A percentile compares a stretch with the other conserved stretches of the same genome.
These are phyloP conservation scores for Nothocercus julius DNA, from an alignment of 2,113 vertebrate genomes.

Conservation along the genomic window DNA sequence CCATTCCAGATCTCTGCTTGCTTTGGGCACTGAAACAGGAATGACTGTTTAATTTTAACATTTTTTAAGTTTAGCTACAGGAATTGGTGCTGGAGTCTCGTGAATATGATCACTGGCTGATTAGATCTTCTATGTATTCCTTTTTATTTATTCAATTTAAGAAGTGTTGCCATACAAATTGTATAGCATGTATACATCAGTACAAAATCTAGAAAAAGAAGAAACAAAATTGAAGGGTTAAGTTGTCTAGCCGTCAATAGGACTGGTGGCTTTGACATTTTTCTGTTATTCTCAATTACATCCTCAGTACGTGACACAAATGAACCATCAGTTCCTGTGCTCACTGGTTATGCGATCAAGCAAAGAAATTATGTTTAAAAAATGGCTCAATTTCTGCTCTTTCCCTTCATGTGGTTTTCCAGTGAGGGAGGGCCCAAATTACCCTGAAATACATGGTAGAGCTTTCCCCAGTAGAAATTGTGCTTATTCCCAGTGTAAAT, in stretches of 20 bases:
- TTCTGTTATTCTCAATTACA: background rate
- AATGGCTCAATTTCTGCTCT: background rate
- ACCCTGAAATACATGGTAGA: accelerated
- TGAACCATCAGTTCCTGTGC: background rate
- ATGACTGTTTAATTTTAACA: constrained; percentile 29
- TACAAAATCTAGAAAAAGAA: background rate
- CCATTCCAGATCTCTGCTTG: constrained; percentile 57
- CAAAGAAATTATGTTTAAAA: background rate
- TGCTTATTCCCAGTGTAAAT: background rate
- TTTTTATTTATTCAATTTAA: background rate
- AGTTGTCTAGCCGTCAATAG: background rate
- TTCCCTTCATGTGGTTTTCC: background rate
- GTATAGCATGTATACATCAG: background rate
- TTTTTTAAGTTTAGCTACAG: background rate
- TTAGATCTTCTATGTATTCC: background rate
- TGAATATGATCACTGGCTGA: background rate
- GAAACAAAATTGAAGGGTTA: background rate
- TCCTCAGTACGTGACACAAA: background rate
- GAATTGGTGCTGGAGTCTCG: background rate
- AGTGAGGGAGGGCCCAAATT: background rate
- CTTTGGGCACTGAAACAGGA: constrained; percentile 43
- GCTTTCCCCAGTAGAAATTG: background rate
- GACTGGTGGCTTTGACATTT: background rate
- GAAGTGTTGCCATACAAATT: background rate
- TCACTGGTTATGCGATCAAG: background rate